Evolutionary conservation across 2,888 invertebrate genomes (phyloP), one percentile per base, ranked within the genome.

Genomic region (Orthosia gothica): DNA sequence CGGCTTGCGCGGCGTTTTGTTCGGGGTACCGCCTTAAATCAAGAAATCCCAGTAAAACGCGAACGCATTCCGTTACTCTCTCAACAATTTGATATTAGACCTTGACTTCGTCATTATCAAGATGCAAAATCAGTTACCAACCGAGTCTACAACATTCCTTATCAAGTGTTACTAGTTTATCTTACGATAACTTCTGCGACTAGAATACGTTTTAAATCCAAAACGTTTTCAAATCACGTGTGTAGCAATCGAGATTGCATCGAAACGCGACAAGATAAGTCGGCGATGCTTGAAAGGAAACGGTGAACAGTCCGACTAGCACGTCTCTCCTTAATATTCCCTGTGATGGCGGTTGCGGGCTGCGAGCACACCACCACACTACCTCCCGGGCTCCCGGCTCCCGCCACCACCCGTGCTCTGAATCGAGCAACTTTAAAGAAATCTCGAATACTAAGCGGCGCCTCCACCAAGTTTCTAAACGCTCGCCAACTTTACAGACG

Each of bases 351-450:
- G 70, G 69, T 73, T 79, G 79, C 78, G 64, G 79, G 81, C 82
- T 77, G 69, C 63, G 81, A 79, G 73, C 79, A 70, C 70, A 68
- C 57, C 58, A 64, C 79, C 70, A 76, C 75, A 78, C 76, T 71
- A 74, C 80, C 81, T 82, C 78, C 86, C 40, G 7, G 40, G 9
- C 40, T 40, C 40, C 40, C 40, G 9, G 40, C 7, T 9, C 7
- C 40, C 85, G 71, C 82, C 74, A 70, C 76, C 81, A 84, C 72
- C 80, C 83, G 80, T 82, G 85, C 81, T 62, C 73, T 67, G 82
- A 89, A 86, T 88, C 82, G 81, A 84, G 77, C 81, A 89, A 87
- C 85, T 87, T 86, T 81, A 82, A 89, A 88, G 84, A 88, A 89
- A 88, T 87, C 84, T 83, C 83, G 82, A 87, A 90, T 88, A 84